Conservation (phyloP, 2,113 vertebrate species). For the Nothocercus julius region DNA sequence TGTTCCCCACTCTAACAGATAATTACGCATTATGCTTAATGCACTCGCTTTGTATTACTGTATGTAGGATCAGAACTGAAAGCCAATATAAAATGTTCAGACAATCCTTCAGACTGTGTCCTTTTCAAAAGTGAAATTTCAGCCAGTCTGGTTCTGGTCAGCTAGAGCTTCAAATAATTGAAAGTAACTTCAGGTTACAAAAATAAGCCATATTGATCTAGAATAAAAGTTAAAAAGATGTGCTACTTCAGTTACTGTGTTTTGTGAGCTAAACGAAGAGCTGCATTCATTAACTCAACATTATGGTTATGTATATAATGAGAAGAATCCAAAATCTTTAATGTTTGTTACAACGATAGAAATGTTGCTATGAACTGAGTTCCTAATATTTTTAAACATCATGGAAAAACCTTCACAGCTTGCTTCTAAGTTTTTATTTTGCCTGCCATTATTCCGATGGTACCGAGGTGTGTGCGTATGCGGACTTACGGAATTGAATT, state of each 20-base stretch:
- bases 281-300: constrained; percentile 33
- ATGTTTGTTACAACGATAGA: background rate
- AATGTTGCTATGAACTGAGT: background rate
- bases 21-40: background rate
- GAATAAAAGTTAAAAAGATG: background rate
- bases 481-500: background rate
- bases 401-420: background rate
- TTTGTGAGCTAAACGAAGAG: constrained; percentile 3
- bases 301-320: background rate
- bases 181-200: background rate
- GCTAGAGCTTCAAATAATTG: background rate
- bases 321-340: constrained; percentile 52
- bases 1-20: background rate
- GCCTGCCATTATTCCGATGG: background rate
- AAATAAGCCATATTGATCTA: background rate
- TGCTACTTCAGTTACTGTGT: background rate
- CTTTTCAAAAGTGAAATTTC: background rate
- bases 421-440: constrained; percentile 29
- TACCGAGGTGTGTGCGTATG: background rate
- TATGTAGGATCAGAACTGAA: background rate
- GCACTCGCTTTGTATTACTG: background rate
- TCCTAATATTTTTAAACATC: constrained; percentile 21
- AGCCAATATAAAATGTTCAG: background rate
- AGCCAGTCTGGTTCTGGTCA: background rate
- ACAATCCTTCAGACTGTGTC: background rate